Conservation (phyloP, 2,888 invertebrate species). For the Neocrepidodera transversa region DNA sequence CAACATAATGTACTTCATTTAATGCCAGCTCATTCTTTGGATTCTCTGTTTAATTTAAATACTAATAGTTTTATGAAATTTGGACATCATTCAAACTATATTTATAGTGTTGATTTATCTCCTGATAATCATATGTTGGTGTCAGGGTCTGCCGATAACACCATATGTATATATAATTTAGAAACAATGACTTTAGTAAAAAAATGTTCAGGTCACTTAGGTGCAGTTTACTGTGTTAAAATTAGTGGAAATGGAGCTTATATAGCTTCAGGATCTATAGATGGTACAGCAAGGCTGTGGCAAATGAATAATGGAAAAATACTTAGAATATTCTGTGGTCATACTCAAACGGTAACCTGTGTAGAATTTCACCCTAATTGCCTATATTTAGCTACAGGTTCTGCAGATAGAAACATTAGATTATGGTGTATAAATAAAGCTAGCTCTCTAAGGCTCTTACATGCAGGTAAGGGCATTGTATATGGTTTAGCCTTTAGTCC, state of each 20-base stretch:
- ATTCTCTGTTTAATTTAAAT: constrained; percentile 39
- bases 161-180: constrained; percentile 53
- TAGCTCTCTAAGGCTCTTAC: constrained; percentile 79
- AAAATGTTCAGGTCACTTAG: constrained; percentile 77
- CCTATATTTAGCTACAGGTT: constrained; percentile 87
- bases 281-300: constrained; percentile 84
- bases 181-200: constrained; percentile 47
- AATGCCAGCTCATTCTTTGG: constrained; percentile 48
- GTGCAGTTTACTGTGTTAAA: constrained; percentile 89
- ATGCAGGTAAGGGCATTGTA: constrained; percentile 78
- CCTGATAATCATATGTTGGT: constrained; percentile 48
- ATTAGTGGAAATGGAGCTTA: constrained; percentile 72
- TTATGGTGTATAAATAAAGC: constrained; percentile 88
- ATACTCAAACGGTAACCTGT: constrained; percentile 85
- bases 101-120: constrained; percentile 53
- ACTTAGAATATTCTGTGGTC: constrained; percentile 85
- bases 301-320: constrained; percentile 81
- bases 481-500: constrained; percentile 84
- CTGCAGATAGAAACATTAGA: constrained; percentile 87
- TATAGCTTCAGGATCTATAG: constrained; percentile 82
- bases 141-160: constrained; percentile 54
- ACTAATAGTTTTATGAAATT: constrained; percentile 47
- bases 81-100: constrained; percentile 50
- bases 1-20: constrained; percentile 52
- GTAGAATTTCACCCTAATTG: constrained; percentile 94